A percentile compares a stretch with the other conserved stretches of the same genome.
Conservation (phyloP, 2,888 invertebrate genomes). For the Mythimna ferrago region DNA sequence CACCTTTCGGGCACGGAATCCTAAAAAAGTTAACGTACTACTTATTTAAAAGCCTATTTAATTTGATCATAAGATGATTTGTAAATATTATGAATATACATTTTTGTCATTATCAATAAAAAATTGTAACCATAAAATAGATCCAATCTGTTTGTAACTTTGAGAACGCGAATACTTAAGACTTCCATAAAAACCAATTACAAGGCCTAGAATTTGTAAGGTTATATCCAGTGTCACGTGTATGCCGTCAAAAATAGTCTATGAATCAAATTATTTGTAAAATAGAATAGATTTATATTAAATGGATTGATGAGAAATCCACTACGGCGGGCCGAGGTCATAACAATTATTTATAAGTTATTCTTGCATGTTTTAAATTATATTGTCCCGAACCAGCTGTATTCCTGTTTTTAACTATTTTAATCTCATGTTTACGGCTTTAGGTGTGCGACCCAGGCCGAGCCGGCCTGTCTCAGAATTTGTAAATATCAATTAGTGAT, state of each 20-base stretch:
- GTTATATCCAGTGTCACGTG: slow-evolving; percentile 5
- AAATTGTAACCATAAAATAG: slow-evolving; percentile 3
- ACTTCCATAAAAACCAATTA: slow-evolving; percentile 5
- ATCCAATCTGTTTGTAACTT: slow-evolving; percentile 11
- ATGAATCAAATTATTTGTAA: slow-evolving; percentile 37
- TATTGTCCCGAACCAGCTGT: slow-evolving; percentile 6
- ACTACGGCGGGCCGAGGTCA: slow-evolving; percentile 31
- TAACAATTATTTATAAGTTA: slow-evolving; percentile 15
- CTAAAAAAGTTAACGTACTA: not conserved
- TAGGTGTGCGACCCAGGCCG: slow-evolving; percentile 4
- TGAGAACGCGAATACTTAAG: slow-evolving; percentile 35
- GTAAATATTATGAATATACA: slow-evolving; percentile 22
- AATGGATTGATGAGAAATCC: slow-evolving; percentile 31
- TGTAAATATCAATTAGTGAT: slow-evolving; percentile 24
- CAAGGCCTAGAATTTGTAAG: slow-evolving; percentile 35
- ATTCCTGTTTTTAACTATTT: slow-evolving; percentile 22
- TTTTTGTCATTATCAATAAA: not conserved
- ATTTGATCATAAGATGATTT: slow-evolving; percentile 30
- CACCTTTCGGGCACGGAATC: not conserved
- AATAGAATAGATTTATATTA: slow-evolving; percentile 33
- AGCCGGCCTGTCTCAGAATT: slow-evolving; percentile 4
- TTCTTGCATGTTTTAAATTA: slow-evolving; percentile 36
- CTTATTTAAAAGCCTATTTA: not conserved
- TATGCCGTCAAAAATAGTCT: slow-evolving; percentile 18
- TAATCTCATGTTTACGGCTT: slow-evolving; percentile 8